phyloP scores from a whole-genome alignment of 1,140 invertebrate genomes.

The Piezodorus guildinii region DNA sequence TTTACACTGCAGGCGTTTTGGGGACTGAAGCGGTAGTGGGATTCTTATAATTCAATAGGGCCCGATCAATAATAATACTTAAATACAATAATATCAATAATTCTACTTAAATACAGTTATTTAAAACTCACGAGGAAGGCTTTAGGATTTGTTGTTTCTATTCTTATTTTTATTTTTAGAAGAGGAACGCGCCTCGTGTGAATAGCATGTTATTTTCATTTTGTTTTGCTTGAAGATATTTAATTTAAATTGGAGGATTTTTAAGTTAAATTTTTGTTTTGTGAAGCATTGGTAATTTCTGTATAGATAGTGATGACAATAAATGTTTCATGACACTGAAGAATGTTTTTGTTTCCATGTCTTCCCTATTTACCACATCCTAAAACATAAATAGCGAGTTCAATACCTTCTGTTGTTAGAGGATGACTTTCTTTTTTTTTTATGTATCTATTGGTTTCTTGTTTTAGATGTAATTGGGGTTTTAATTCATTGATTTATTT shows the following conservation, averaged over 20 bases:
- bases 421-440: no score
- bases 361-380: no score
- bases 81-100: no score
- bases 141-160: constrained; percentile 19
- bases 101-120: constrained; percentile 19
- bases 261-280: constrained; percentile 14
- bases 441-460: no score
- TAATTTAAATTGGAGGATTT: constrained; percentile 18
- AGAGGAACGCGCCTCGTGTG: constrained; percentile 3
- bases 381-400: no score
- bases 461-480: no score
- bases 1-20: no score
- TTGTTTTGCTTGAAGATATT: constrained; percentile 19
- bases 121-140: constrained; percentile 18
- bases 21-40: no score
- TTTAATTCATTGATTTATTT: no score
- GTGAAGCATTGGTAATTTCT: constrained; percentile 22
- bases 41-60: no score
- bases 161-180: constrained; percentile 17
- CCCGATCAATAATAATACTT: no score
- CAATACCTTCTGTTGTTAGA: no score
- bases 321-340: constrained; percentile 24
- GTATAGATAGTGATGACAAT: constrained; percentile 25
- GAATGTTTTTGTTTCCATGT: background rate
- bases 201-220: constrained; percentile 17